phyloP scores from a whole-genome alignment of 2,888 invertebrate genomes.

The Rhagonycha lutea region DNA sequence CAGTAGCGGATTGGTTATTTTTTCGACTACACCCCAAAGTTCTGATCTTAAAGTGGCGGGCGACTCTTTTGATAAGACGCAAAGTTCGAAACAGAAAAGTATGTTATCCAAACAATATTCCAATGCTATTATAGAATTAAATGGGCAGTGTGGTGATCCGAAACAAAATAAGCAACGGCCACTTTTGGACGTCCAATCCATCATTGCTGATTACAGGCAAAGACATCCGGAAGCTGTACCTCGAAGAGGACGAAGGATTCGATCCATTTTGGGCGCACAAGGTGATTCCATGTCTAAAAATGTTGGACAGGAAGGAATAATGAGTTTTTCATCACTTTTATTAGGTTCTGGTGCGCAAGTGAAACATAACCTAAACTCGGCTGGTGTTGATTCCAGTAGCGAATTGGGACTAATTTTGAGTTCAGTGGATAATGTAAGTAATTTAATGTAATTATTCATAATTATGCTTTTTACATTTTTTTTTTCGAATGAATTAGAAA shows the following conservation, averaged over 20 bases:
- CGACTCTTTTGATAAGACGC: constrained; percentile 18
- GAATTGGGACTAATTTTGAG: constrained; percentile 49
- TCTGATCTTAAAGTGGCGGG: constrained; percentile 24
- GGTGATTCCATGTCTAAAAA: constrained; percentile 39
- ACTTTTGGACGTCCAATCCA: constrained; percentile 80
- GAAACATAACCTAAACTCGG: constrained; percentile 40
- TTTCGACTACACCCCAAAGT: constrained; percentile 28
- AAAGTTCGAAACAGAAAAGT: constrained; percentile 18
- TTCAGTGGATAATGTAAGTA: constrained; percentile 49
- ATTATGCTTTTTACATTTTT: neutral
- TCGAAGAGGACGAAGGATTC: constrained; percentile 67
- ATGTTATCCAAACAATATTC: constrained; percentile 39
- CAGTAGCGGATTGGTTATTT: constrained; percentile 27
- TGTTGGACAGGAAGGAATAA: constrained; percentile 43
- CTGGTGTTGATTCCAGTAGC: constrained; percentile 43
- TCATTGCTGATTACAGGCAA: constrained; percentile 80
- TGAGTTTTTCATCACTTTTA: constrained; percentile 53
- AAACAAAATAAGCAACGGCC: constrained; percentile 69
- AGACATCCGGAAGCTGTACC: constrained; percentile 76
- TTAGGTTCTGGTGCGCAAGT: constrained; percentile 56
- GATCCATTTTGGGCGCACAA: constrained; percentile 56
- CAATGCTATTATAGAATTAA: constrained; percentile 54
- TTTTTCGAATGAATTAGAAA: neutral
- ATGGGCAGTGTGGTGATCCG: constrained; percentile 63
- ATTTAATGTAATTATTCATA: neutral